Evolutionary conservation across 2,888 invertebrate genomes (phyloP).

Genomic region (Pandemis cinnamomeana): DNA sequence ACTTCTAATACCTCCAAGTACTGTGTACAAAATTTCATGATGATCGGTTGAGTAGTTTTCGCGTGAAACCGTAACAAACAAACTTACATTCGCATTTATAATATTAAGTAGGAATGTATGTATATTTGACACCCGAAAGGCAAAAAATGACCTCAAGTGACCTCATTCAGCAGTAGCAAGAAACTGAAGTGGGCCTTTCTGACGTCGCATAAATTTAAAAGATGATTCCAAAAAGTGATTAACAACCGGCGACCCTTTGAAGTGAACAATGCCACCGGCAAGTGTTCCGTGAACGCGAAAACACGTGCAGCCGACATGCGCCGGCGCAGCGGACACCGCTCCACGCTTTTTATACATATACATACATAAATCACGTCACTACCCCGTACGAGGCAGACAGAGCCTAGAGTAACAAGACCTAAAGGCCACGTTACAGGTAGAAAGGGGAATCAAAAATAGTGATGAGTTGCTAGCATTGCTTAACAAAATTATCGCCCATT

Average conservation of each 20-base stretch:
- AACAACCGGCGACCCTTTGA: conserved; percentile 35
- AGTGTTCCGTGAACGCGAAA: conserved; percentile 13
- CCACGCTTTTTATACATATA: neutral
- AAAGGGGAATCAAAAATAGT: too few species aligned
- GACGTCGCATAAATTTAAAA: conserved; percentile 34
- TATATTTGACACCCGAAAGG: neutral
- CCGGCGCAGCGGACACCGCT: neutral
- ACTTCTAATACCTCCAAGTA: too few species aligned
- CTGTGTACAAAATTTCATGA: too few species aligned
- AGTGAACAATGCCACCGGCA: conserved; percentile 11
- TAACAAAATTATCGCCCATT: too few species aligned
- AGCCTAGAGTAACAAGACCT: too few species aligned
- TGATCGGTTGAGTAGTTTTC: too few species aligned
- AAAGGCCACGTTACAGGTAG: too few species aligned
- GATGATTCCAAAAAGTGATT: conserved; percentile 41
- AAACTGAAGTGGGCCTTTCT: neutral
- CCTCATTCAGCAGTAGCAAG: neutral
- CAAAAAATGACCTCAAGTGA: neutral
- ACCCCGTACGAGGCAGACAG: too few species aligned
- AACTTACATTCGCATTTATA: too few species aligned
- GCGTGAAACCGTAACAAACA: too few species aligned
- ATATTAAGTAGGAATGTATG: too few species aligned
- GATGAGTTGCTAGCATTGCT: too few species aligned
- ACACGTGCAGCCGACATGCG: conserved; percentile 11
- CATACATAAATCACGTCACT: neutral